Evolutionary conservation across 1,140 invertebrate genomes (phyloP).

Genomic region (Callitettix versicolor): DNA sequence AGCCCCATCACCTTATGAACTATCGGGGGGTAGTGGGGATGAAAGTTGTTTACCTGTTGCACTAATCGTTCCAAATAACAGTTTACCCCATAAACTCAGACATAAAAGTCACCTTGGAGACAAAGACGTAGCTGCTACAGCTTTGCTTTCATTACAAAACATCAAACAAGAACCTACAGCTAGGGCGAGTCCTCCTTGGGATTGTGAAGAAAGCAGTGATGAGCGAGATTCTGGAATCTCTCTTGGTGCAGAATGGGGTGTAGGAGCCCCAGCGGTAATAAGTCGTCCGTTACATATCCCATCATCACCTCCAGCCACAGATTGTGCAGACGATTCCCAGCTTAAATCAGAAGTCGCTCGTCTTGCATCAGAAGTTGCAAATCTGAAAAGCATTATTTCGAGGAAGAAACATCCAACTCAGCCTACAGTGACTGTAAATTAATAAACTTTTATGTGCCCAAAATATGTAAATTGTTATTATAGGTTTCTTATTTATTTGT

Average conservation of each 20-base stretch:
- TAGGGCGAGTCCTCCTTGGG: slow-evolving; percentile 66
- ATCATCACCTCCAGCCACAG: slow-evolving; percentile 21
- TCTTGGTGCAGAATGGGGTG: slow-evolving; percentile 55
- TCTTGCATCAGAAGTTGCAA: slow-evolving; percentile 85
- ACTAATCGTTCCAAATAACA: slow-evolving; percentile 41
- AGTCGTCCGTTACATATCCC: not conserved
- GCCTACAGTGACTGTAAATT: not conserved
- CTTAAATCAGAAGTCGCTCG: slow-evolving; percentile 76
- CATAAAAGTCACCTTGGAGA: slow-evolving; percentile 86
- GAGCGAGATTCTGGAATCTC: slow-evolving; percentile 82
- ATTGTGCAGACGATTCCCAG: slow-evolving; percentile 38
- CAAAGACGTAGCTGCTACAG: slow-evolving; percentile 63
- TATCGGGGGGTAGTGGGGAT: slow-evolving; percentile 58
- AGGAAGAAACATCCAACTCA: slow-evolving; percentile 19
- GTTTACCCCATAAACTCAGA: slow-evolving; percentile 76
- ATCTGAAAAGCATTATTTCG: slow-evolving; percentile 52
- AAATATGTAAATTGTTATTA: not conserved
- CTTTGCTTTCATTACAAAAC: slow-evolving; percentile 63
- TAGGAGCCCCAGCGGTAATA: not conserved
- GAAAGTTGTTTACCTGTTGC: slow-evolving; percentile 42
- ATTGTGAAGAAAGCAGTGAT: slow-evolving; percentile 73
- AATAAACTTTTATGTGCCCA: not conserved
- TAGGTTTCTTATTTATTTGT: slow-evolving; percentile 1
- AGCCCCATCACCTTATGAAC: slow-evolving; percentile 30
- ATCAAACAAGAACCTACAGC: slow-evolving; percentile 66